These are phyloP conservation scores for Nephila pilipes DNA, from an alignment of 1,140 invertebrate species.

Conservation along the genomic window DNA sequence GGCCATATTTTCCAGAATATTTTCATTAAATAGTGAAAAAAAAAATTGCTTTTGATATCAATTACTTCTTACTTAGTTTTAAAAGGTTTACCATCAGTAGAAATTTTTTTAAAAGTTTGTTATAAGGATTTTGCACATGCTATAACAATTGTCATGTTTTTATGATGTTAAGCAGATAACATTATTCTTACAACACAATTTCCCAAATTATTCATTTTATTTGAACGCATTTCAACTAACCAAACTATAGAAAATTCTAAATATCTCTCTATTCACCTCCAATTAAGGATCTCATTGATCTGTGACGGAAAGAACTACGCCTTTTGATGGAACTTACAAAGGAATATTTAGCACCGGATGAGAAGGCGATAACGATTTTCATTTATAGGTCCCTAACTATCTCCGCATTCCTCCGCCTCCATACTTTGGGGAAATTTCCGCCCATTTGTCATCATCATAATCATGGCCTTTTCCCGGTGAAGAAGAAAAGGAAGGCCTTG, in stretches of 20 bases:
- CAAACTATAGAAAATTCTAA: too few relatives aligned
- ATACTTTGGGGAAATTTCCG: constrained; percentile 7
- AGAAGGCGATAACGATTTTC: constrained; percentile 11
- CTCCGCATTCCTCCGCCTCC: constrained; percentile 5
- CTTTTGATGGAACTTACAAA: neutral
- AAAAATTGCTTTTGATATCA: too few relatives aligned
- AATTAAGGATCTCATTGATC: neutral
- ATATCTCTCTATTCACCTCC: neutral
- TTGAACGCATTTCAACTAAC: too few relatives aligned
- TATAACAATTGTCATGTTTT: too few relatives aligned
- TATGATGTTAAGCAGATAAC: too few relatives aligned
- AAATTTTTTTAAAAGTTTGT: too few relatives aligned
- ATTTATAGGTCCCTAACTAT: constrained; percentile 20
- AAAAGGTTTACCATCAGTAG: too few relatives aligned
- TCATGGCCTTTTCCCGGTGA: neutral
- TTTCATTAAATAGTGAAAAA: too few relatives aligned
- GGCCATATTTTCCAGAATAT: too few relatives aligned
- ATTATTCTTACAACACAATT: neutral
- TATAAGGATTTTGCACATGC: too few relatives aligned
- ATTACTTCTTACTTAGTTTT: too few relatives aligned
- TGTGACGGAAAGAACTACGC: neutral
- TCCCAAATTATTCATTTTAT: neutral
- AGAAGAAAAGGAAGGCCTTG: neutral
- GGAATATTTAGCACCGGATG: constrained; percentile 3
- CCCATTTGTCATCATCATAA: constrained; percentile 22